Evolutionary conservation across 1,140 invertebrate genomes (phyloP).

Genomic region (Prorops nasuta): DNA sequence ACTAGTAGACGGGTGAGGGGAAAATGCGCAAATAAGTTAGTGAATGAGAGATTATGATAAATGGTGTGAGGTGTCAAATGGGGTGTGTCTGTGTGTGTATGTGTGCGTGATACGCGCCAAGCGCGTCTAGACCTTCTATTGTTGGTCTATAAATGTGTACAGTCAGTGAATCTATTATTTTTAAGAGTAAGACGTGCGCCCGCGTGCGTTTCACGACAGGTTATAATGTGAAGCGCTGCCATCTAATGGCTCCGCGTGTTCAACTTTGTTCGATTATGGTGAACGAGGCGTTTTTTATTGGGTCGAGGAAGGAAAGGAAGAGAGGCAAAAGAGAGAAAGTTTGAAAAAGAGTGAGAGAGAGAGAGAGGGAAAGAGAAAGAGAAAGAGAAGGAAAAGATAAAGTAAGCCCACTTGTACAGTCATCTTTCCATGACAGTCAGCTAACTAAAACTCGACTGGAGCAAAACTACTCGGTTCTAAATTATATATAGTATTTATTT

Average conservation of each 20-base stretch:
- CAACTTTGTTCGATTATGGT: constrained; percentile 26
- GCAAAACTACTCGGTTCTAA: constrained; percentile 43
- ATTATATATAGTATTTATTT: constrained; percentile 45
- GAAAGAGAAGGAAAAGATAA: no score
- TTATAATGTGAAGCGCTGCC: constrained; percentile 23
- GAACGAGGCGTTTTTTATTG: constrained; percentile 21
- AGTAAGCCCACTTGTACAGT: constrained; percentile 52
- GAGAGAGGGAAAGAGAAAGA: no score
- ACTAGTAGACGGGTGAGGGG: not conserved
- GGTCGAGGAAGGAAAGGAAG: constrained; percentile 24
- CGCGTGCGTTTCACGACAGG: constrained; percentile 37
- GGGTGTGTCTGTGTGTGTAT: constrained; percentile 38
- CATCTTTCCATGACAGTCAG: constrained; percentile 30
- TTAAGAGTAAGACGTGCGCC: constrained; percentile 55
- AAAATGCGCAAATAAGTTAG: constrained; percentile 6
- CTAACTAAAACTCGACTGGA: constrained; percentile 28
- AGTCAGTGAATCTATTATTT: constrained; percentile 59
- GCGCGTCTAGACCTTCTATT: constrained; percentile 53
- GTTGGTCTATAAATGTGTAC: constrained; percentile 58
- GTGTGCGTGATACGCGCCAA: constrained; percentile 44
- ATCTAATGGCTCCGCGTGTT: constrained; percentile 28
- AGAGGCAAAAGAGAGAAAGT: constrained; percentile 13
- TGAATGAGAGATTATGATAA: not conserved
- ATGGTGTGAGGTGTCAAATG: not conserved
- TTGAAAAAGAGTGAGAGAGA: no score